Conservation (phyloP, 1,140 invertebrate genomes). For the Zeugodacus cucurbitae region DNA sequence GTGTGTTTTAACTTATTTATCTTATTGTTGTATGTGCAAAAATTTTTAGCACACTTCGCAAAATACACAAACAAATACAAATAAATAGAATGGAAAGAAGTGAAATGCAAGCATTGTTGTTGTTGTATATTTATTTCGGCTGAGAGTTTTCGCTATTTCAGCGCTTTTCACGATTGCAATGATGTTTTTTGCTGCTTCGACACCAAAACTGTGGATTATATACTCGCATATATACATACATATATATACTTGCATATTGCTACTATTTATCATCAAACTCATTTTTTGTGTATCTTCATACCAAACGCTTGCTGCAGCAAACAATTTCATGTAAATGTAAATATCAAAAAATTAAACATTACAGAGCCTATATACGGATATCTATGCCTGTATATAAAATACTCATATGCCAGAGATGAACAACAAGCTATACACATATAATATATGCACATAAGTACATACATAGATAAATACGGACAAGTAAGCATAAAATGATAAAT, state of each 20-base stretch:
- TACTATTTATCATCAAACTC: too few relatives aligned
- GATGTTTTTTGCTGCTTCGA: too few relatives aligned
- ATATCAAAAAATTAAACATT: too few relatives aligned
- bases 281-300: too few relatives aligned
- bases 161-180: not conserved
- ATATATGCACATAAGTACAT: not conserved
- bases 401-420: too few relatives aligned
- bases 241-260: too few relatives aligned
- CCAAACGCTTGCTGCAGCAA: too few relatives aligned
- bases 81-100: not conserved
- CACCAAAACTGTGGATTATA: too few relatives aligned
- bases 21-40: slow-evolving; percentile 3
- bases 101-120: not conserved
- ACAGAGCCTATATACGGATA: not conserved
- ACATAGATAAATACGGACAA: not conserved
- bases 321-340: too few relatives aligned
- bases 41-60: not conserved
- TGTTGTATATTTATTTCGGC: not conserved
- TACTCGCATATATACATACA: too few relatives aligned
- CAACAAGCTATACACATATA: too few relatives aligned
- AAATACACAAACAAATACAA: not conserved
- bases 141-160: not conserved
- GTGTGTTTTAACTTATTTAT: slow-evolving; percentile 18
- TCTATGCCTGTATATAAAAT: not conserved
- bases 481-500: not conserved